A percentile compares a stretch with the other conserved stretches of the same genome.
Evolutionary conservation across 2,113 vertebrate genomes (phyloP).

Genomic region (Ursus arctos): DNA sequence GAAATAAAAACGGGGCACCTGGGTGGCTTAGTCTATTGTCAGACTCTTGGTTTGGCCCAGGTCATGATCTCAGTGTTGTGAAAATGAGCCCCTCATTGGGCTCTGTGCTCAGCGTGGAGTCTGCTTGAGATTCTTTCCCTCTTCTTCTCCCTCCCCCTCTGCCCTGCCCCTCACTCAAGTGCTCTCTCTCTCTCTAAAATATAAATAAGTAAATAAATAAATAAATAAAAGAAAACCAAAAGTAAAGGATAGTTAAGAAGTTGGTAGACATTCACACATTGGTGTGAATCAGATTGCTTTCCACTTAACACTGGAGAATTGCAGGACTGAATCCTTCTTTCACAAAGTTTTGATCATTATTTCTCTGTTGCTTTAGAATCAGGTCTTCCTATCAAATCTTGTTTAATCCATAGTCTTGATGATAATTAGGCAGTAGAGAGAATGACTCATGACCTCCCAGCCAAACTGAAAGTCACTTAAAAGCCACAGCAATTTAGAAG

Average conservation of each 20-base stretch:
- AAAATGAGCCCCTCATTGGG: too few species aligned
- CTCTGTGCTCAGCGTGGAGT: too few species aligned
- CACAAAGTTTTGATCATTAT: not conserved
- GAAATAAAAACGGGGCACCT: not conserved
- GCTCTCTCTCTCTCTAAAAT: too few species aligned
- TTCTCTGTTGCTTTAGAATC: not conserved
- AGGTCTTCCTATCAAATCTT: not conserved
- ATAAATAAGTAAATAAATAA: too few species aligned
- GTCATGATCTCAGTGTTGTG: too few species aligned
- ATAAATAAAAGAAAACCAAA: not conserved
- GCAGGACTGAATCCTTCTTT: not conserved
- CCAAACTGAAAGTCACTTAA: not conserved
- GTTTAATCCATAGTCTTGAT: not conserved
- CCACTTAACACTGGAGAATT: not conserved
- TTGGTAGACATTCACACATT: not conserved
- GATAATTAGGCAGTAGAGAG: not conserved
- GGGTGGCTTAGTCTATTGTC: too few species aligned
- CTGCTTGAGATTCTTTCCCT: too few species aligned
- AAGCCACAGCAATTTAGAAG: not conserved
- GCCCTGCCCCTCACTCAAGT: too few species aligned
- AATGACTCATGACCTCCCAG: not conserved
- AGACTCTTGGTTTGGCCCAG: too few species aligned
- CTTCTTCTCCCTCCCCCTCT: too few species aligned
- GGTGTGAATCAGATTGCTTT: not conserved
- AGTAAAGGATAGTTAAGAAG: not conserved